phyloP scores from a whole-genome alignment of 1,140 invertebrate genomes.

The Magallana ariakensis region DNA sequence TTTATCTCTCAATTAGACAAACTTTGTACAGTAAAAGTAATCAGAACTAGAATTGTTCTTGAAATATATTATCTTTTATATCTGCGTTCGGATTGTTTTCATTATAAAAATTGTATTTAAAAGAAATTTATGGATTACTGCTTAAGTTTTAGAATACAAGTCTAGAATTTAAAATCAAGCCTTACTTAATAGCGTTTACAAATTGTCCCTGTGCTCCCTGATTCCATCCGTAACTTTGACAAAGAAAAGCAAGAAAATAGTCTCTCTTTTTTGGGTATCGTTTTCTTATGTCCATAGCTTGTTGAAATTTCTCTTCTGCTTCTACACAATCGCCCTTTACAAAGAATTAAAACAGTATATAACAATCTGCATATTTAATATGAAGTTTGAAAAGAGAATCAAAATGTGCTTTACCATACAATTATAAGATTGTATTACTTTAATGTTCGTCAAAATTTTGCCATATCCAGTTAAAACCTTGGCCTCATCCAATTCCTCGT shows the following conservation, averaged over 20 bases:
- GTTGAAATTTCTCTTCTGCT: neutral
- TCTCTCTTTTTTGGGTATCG: neutral
- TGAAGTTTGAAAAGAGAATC: too few species aligned
- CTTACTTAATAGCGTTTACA: neutral
- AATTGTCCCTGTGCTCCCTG: neutral
- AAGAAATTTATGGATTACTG: too few species aligned
- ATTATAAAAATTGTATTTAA: too few species aligned
- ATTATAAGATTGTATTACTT: neutral
- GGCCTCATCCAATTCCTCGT: conserved; percentile 18
- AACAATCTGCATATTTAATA: too few species aligned
- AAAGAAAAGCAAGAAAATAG: neutral
- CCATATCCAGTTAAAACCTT: conserved; percentile 16
- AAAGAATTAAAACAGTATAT: neutral
- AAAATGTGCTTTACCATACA: neutral
- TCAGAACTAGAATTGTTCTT: too few species aligned
- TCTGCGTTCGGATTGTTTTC: too few species aligned
- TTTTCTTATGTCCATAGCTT: conserved; percentile 23
- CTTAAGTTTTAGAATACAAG: too few species aligned
- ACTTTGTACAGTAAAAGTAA: too few species aligned
- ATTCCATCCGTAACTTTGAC: conserved; percentile 6
- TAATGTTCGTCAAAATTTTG: conserved; percentile 27
- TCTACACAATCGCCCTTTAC: neutral
- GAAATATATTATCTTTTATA: too few species aligned
- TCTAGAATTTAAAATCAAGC: too few species aligned
- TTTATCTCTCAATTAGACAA: too few species aligned